A percentile compares a stretch with the other conserved stretches of the same genome.
phyloP scores from a whole-genome alignment of 2,888 invertebrate species.

The Idaea aversata region DNA sequence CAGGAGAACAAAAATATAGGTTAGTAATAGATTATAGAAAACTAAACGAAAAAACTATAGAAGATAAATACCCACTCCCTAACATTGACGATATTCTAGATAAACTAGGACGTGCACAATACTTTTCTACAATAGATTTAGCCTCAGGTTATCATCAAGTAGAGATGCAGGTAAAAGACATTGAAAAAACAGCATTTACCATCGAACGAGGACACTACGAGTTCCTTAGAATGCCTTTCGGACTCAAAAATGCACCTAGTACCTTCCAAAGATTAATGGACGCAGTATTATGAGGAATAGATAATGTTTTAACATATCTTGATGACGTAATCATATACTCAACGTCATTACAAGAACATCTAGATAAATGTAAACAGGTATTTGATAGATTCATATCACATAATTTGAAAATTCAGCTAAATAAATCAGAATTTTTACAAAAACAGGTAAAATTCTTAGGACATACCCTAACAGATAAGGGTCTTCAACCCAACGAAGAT shows the following conservation, averaged over 20 bases:
- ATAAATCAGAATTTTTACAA: slow-evolving; percentile 25
- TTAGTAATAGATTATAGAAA: slow-evolving; percentile 9
- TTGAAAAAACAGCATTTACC: slow-evolving; percentile 40
- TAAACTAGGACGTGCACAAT: slow-evolving; percentile 19
- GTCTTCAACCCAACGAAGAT: slow-evolving; percentile 5
- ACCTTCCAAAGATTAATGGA: slow-evolving; percentile 47
- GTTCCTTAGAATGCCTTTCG: slow-evolving; percentile 42
- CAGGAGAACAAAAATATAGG: slow-evolving; percentile 2
- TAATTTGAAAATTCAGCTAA: slow-evolving; percentile 31
- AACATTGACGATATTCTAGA: slow-evolving; percentile 3
- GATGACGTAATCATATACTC: slow-evolving; percentile 45
- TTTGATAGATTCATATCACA: slow-evolving; percentile 27
- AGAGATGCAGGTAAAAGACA: slow-evolving; percentile 17
- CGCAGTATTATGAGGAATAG: slow-evolving; percentile 34
- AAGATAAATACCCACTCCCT: slow-evolving; percentile 4
- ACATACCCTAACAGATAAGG: not conserved
- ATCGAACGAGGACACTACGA: slow-evolving; percentile 41
- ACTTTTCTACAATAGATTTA: slow-evolving; percentile 33
- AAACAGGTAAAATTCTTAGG: slow-evolving; percentile 6
- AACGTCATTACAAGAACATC: slow-evolving; percentile 28
- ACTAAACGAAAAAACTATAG: slow-evolving; percentile 5
- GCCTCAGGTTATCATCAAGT: slow-evolving; percentile 32
- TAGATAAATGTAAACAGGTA: slow-evolving; percentile 25
- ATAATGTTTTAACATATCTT: slow-evolving; percentile 38
- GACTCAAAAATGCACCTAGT: slow-evolving; percentile 37